Percentiles rank a stretch among this genome's conserved stretches.
Conservation (phyloP, 2,888 invertebrate genomes). For the Plebejus melissa region DNA sequence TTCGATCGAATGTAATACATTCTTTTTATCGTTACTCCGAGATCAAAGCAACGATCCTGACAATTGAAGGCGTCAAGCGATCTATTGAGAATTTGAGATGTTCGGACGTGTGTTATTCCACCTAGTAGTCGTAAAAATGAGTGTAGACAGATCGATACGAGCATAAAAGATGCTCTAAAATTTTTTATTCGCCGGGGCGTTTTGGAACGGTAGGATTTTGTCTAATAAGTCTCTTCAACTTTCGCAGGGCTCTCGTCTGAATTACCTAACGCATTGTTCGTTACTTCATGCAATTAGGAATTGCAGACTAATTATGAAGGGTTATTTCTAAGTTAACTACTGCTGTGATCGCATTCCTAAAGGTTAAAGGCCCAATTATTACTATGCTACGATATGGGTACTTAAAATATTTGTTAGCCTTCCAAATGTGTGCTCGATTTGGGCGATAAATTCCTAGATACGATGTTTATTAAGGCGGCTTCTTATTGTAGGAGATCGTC, state of each 20-base stretch:
- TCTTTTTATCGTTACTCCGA: neutral
- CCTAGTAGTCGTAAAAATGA: constrained; percentile 17
- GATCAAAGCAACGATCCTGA: constrained; percentile 14
- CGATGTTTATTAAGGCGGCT: neutral
- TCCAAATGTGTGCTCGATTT: neutral
- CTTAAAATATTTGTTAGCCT: neutral
- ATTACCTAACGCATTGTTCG: constrained; percentile 19
- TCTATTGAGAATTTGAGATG: neutral
- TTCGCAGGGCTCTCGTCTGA: constrained; percentile 11
- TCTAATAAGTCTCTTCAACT: constrained; percentile 16
- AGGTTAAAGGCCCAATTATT: neutral
- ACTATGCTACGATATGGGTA: neutral
- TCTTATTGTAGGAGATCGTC: neutral
- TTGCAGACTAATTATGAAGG: neutral
- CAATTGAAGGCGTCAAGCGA: neutral
- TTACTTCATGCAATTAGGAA: neutral
- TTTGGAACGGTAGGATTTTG: constrained; percentile 8
- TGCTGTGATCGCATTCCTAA: neutral
- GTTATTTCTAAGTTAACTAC: neutral
- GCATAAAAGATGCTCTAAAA: neutral
- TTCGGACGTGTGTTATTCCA: neutral
- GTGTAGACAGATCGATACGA: constrained; percentile 19
- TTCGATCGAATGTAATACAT: constrained; percentile 8
- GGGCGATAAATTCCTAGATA: neutral
- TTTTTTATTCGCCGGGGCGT: neutral